Evolutionary conservation across 2,888 invertebrate genomes (phyloP).

Genomic region (Ophion costatus): DNA sequence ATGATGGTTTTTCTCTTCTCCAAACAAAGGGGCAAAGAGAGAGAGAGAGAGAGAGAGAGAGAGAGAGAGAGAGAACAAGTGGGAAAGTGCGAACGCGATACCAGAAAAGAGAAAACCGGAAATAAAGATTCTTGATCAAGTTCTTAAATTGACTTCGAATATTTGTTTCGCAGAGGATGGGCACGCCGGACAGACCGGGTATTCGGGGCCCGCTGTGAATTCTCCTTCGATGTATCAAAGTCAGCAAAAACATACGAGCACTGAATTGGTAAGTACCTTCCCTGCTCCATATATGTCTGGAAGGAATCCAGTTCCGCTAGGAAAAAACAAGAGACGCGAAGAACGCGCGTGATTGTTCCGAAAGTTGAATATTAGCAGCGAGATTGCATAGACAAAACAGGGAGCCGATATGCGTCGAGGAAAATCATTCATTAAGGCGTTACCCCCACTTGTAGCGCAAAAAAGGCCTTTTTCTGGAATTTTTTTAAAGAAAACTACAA

Average conservation of each 20-base stretch:
- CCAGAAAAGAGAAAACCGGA: neutral
- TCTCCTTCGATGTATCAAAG: slow-evolving; percentile 52
- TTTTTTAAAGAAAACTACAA: too few species aligned
- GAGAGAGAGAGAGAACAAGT: neutral
- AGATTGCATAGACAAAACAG: neutral
- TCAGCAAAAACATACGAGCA: slow-evolving; percentile 65
- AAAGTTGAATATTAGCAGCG: slow-evolving; percentile 6
- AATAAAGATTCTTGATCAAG: slow-evolving; percentile 23
- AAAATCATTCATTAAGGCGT: neutral
- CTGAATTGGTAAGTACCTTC: slow-evolving; percentile 71
- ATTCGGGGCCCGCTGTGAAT: slow-evolving; percentile 71
- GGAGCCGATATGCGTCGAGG: neutral
- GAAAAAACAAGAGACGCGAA: neutral
- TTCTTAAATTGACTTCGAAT: slow-evolving; percentile 20
- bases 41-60: neutral
- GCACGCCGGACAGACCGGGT: slow-evolving; percentile 73
- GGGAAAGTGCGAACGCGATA: neutral
- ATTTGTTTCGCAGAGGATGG: slow-evolving; percentile 71
- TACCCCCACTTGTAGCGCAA: too few species aligned
- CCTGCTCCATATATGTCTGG: neutral
- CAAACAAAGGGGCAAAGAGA: neutral
- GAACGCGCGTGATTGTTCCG: slow-evolving; percentile 12
- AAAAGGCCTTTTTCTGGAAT: too few species aligned
- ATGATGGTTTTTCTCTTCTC: neutral
- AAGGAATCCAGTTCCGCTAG: slow-evolving; percentile 8